Evolutionary conservation across 2,113 vertebrate genomes (phyloP).

Genomic region (Crotalus viridis): DNA sequence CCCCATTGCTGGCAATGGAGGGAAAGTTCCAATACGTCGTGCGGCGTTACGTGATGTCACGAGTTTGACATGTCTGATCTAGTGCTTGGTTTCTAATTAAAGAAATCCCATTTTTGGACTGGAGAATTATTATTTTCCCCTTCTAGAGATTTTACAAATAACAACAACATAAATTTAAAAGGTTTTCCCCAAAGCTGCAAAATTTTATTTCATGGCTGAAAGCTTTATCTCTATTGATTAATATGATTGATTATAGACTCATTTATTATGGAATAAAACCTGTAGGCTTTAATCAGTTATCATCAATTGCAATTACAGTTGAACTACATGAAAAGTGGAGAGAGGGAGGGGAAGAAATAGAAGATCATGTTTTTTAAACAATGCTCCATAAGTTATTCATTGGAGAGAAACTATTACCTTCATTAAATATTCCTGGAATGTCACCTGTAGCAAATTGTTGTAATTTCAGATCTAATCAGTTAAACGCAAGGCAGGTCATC

Average conservation of each 20-base stretch:
- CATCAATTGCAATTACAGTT: neutral
- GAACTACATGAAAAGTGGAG: neutral
- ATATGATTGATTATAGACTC: neutral
- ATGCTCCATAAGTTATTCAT: neutral
- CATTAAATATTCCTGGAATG: slow-evolving; percentile 6
- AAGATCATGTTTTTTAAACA: neutral
- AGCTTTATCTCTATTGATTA: slow-evolving; percentile 10
- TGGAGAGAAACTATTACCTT: slow-evolving; percentile 6
- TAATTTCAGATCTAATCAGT: slow-evolving; percentile 20
- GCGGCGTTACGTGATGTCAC: fast-evolving
- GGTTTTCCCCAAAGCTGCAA: neutral
- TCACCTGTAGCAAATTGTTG: slow-evolving; percentile 22
- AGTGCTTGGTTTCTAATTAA: neutral
- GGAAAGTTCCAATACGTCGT: no score
- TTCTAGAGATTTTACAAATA: neutral
- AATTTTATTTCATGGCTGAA: slow-evolving; percentile 1
- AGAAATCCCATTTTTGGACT: neutral
- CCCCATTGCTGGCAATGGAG: no score
- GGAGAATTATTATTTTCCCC: neutral
- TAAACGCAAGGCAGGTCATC: slow-evolving; percentile 13
- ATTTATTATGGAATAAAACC: slow-evolving; percentile 15
- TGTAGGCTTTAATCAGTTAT: slow-evolving; percentile 12
- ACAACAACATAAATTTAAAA: neutral
- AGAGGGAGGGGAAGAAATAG: neutral
- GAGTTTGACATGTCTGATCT: neutral